Conservation (phyloP, 2,113 vertebrate species). For the Archocentrus centrarchus region DNA sequence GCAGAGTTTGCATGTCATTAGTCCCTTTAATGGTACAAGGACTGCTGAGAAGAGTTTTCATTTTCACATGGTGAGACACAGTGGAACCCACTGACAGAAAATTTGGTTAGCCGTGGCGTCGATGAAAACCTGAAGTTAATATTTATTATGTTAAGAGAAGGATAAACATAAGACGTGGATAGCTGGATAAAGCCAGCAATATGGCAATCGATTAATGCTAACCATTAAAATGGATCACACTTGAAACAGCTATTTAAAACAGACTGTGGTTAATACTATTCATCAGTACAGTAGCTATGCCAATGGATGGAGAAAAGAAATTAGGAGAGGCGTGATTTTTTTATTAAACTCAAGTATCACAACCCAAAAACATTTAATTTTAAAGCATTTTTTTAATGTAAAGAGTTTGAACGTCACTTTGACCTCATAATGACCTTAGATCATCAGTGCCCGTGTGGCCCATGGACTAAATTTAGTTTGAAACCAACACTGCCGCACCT, state of each 20-base stretch:
- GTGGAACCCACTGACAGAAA: constrained; percentile 25
- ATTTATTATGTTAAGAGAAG: constrained; percentile 17
- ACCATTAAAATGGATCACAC: background rate
- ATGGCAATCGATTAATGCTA: background rate
- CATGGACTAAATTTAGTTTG: too few species aligned
- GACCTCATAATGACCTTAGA: too few species aligned
- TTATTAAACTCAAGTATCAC: background rate
- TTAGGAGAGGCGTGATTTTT: background rate
- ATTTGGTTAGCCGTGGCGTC: constrained; percentile 16
- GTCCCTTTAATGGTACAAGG: constrained; percentile 30
- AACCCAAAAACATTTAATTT: background rate
- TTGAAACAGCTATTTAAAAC: background rate
- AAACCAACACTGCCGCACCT: too few species aligned
- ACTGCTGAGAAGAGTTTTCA: constrained; percentile 41
- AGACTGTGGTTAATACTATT: constrained; percentile 4
- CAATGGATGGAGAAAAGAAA: background rate
- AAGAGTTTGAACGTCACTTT: background rate
- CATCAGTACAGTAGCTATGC: background rate
- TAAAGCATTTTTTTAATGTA: background rate
- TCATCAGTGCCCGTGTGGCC: too few species aligned
- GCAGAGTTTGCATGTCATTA: constrained; percentile 61
- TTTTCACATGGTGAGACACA: constrained; percentile 43
- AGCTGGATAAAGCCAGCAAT: background rate
- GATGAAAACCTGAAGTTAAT: constrained; percentile 8
- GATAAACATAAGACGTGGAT: background rate